phyloP scores from a whole-genome alignment of 2,797 vertebrate genomes.

The Parauchenoglanis punctatus region DNA sequence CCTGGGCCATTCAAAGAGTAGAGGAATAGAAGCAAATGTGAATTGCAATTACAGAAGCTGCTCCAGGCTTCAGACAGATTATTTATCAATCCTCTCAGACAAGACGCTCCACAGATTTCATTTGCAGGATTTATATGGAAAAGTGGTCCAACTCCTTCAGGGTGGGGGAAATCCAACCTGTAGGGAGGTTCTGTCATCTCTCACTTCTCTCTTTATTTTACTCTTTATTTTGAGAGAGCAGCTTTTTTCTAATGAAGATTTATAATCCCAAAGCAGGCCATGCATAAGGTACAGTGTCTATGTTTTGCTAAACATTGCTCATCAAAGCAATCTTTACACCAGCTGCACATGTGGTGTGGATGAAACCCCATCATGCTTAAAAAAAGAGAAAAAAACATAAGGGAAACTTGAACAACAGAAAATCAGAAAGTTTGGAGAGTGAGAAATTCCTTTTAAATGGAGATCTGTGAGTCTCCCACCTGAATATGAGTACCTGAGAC shows the following conservation, averaged over 20 bases:
- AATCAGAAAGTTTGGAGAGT: background rate
- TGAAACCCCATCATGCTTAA: background rate
- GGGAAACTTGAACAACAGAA: background rate
- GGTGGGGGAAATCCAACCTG: slow-evolving; percentile 3
- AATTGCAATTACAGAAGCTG: slow-evolving; percentile 31
- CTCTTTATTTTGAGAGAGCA: background rate
- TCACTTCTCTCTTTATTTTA: background rate
- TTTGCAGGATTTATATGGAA: slow-evolving; percentile 52
- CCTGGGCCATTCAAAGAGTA: slow-evolving; percentile 11
- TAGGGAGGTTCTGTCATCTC: background rate
- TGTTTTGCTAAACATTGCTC: slow-evolving; percentile 20
- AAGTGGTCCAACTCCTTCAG: slow-evolving; percentile 4
- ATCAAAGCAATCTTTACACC: background rate
- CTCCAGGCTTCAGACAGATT: slow-evolving; percentile 51
- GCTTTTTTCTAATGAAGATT: background rate
- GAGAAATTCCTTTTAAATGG: background rate
- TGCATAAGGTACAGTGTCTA: background rate
- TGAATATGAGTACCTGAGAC: background rate
- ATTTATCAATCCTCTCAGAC: slow-evolving; percentile 50
- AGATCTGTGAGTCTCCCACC: background rate
- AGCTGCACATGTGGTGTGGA: background rate
- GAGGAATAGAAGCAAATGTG: slow-evolving; percentile 41
- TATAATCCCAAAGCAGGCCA: too few species aligned
- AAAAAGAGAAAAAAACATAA: background rate
- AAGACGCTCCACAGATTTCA: slow-evolving; percentile 47